Percentiles rank a stretch among this genome's conserved stretches.
phyloP scores from a whole-genome alignment of 2,888 invertebrate species.

The Calliphora vomitoria region DNA sequence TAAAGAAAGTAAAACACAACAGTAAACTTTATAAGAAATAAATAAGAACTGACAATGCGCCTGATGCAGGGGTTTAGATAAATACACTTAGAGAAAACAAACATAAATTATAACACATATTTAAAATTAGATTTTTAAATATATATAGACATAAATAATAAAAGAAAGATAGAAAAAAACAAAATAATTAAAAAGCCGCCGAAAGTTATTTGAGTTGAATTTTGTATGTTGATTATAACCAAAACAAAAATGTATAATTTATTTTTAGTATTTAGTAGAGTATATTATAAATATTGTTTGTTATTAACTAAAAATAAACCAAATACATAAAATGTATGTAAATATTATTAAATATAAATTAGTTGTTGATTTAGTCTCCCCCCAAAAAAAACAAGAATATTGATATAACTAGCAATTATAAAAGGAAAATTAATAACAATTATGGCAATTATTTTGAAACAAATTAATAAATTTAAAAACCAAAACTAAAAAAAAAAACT shows the following conservation, averaged over 20 bases:
- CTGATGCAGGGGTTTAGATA: conserved; percentile 69
- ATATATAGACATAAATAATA: not conserved
- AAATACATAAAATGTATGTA: conserved; percentile 68
- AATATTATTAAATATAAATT: conserved; percentile 63
- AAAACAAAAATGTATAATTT: conserved; percentile 19
- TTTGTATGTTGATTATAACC: conserved; percentile 31
- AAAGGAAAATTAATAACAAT: conserved; percentile 7
- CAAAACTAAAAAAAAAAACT: too few species aligned
- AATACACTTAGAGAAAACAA: conserved; percentile 62
- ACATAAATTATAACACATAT: not conserved
- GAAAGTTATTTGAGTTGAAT: conserved; percentile 46
- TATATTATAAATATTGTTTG: conserved; percentile 55
- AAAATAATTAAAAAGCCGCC: conserved; percentile 49
- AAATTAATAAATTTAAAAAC: conserved; percentile 8
- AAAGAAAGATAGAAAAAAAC: conserved; percentile 16
- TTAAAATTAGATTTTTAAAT: conserved; percentile 26
- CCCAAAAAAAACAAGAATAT: conserved; percentile 21
- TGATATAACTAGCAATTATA: conserved; percentile 11
- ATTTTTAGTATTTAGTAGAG: conserved; percentile 23
- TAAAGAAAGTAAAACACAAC: conserved; percentile 20
- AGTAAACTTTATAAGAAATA: conserved; percentile 28
- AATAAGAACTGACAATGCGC: conserved; percentile 70
- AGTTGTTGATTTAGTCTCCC: conserved; percentile 63
- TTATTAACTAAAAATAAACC: conserved; percentile 49
- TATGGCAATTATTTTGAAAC: conserved; percentile 28